Conservation (phyloP, 1,140 invertebrate species). For the Drosophila arawakana region DNA sequence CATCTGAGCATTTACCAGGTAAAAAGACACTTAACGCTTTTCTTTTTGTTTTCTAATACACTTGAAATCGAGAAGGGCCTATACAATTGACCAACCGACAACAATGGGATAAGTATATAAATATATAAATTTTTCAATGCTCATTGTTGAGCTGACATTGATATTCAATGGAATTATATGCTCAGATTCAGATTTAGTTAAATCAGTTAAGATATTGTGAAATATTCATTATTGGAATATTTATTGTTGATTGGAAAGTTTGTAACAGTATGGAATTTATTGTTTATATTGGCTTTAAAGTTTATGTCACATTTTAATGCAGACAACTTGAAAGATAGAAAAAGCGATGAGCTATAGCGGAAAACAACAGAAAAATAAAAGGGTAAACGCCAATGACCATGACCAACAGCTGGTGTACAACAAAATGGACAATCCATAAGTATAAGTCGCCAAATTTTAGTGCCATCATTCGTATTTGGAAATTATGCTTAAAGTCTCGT, state of each 20-base stretch:
- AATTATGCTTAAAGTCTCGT: slow-evolving; percentile 73
- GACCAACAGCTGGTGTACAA: slow-evolving; percentile 29
- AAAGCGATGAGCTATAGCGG: slow-evolving; percentile 61
- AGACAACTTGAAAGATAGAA: no score
- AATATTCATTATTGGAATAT: no score
- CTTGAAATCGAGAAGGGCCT: slow-evolving; percentile 21
- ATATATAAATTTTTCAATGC: no score
- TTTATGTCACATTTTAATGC: no score
- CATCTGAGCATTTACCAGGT: slow-evolving; percentile 6
- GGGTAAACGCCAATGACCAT: slow-evolving; percentile 62
- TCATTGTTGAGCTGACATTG: no score
- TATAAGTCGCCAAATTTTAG: slow-evolving; percentile 41
- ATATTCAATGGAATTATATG: no score
- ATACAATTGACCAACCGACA: neutral
- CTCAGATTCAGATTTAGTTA: neutral
- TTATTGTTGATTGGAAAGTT: no score
- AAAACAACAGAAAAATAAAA: slow-evolving; percentile 52
- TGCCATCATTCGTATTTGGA: slow-evolving; percentile 63
- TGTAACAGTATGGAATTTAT: no score
- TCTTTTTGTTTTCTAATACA: slow-evolving; percentile 40
- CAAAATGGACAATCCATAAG: slow-evolving; percentile 35
- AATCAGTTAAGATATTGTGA: neutral
- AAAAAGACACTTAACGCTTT: slow-evolving; percentile 1
- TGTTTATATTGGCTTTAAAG: slow-evolving; percentile 23
- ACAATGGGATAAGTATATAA: neutral